Evolutionary conservation across 2,113 vertebrate genomes (phyloP).

Genomic region (Ia io): DNA sequence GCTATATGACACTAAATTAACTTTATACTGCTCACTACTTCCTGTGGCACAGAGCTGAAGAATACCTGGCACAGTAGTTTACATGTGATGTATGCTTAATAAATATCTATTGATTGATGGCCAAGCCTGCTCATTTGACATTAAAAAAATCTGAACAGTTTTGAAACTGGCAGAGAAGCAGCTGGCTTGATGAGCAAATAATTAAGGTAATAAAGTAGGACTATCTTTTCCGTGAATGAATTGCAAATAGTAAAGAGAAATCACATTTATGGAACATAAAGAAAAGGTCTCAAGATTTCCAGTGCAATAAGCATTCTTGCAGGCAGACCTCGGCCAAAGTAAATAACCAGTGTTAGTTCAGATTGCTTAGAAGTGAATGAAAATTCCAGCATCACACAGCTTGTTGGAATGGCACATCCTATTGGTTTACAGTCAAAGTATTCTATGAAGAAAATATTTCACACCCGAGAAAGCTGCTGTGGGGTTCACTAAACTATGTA

Average conservation of each 20-base stretch:
- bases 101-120: not conserved
- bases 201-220: constrained; percentile 43
- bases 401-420: not conserved
- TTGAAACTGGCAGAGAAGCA: not conserved
- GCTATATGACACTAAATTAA: constrained; percentile 48
- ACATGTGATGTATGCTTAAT: not conserved
- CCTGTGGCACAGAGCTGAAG: not conserved
- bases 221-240: constrained; percentile 7
- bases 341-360: not conserved
- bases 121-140: not conserved
- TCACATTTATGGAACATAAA: constrained; percentile 27
- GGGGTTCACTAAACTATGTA: not conserved
- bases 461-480: not conserved
- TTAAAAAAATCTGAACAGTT: not conserved
- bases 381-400: not conserved
- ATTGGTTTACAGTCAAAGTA: constrained; percentile 10
- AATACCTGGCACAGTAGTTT: not conserved
- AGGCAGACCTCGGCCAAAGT: not conserved
- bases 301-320: not conserved
- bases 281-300: not conserved
- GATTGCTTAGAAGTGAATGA: not conserved
- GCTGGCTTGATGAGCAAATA: constrained; percentile 23
- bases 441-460: constrained; percentile 24
- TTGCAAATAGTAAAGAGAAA: constrained; percentile 24
- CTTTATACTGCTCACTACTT: constrained; percentile 30